These are phyloP conservation scores for Glaucidium brasilianum DNA, from an alignment of 2,113 vertebrate species.

Conservation along the genomic window DNA sequence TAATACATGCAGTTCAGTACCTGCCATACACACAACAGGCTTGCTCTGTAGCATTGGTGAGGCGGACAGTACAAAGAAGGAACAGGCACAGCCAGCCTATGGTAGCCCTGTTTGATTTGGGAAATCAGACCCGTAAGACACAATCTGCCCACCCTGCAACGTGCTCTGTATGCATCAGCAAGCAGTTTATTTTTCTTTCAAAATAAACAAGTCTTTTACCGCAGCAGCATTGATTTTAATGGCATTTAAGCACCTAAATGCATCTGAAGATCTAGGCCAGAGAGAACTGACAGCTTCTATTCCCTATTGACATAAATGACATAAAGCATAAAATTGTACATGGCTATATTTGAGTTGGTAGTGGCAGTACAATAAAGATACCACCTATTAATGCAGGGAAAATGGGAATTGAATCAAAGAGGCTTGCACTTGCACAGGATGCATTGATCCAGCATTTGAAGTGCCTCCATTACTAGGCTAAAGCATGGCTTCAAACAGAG, in stretches of 20 bases:
- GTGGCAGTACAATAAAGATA: background rate
- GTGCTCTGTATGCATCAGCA: background rate
- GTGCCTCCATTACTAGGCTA: background rate
- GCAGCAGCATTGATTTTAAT: background rate
- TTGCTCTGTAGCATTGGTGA: background rate
- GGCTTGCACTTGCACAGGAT: background rate
- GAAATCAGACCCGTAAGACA: background rate
- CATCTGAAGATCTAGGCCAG: background rate
- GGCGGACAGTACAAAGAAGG: background rate
- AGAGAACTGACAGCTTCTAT: background rate
- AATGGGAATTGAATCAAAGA: background rate
- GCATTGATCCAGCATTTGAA: constrained; percentile 31
- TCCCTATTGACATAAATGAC: background rate
- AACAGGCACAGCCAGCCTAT: background rate
- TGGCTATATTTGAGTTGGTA: background rate
- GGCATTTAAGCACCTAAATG: background rate
- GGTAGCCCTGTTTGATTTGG: rapidly evolving
- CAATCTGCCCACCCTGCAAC: background rate
- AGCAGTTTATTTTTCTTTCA: background rate
- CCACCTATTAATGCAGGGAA: background rate
- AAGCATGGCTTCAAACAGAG: constrained; percentile 15
- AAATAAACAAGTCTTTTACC: background rate
- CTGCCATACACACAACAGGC: background rate
- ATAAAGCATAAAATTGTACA: background rate
- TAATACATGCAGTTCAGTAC: background rate